Evolutionary conservation across 2,888 invertebrate species (phyloP), one percentile per base, ranked within the genome.

Genomic region (Papilio gigon): DNA sequence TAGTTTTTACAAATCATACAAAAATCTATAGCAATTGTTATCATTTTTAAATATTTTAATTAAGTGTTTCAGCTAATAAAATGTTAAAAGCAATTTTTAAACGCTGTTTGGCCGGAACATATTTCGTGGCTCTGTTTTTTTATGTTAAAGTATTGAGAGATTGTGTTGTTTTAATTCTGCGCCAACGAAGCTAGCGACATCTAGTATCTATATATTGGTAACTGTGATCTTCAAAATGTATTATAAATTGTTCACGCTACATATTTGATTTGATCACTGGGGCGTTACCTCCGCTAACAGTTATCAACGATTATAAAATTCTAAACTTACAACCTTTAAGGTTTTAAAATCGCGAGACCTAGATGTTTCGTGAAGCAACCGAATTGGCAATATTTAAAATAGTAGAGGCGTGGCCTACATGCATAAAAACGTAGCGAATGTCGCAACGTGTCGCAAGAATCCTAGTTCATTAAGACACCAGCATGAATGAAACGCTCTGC

Each of bases 401-500:
- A 53, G 17, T 30, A 9, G 8, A 30, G n/a, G 30, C n/a, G 53
- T 53, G 53, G 53, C 30, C 14, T 4, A 53, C 3, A 53, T 30
- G 53, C 27, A 53, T 53, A 27, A 53, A 53, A 53, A 53, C 27
- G n/a, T 53, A 17, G 27, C 14, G 40, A 60, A 72, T 71, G 71
- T 61, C 72, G 70, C 69, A 72, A 71, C 69, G 72, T 74, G 74
- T 73, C 68, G 74, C 71, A 74, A 73, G 72, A 74, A 72, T 61
- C 70, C 75, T 75, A 78, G 74, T 78, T 76, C 78, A 78, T 78
- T 80, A 77, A 78, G 75, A 72, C 20, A 62, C 69, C 68, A 71
- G 72, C 74, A 75, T 78, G 77, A 78, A 79, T 79, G 79, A 80
- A 77, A 77, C 75, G 76, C 73, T 77, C 75, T 70, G 73, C 77